phyloP scores from a whole-genome alignment of 1,140 invertebrate species.

The Rhyzopertha dominica region DNA sequence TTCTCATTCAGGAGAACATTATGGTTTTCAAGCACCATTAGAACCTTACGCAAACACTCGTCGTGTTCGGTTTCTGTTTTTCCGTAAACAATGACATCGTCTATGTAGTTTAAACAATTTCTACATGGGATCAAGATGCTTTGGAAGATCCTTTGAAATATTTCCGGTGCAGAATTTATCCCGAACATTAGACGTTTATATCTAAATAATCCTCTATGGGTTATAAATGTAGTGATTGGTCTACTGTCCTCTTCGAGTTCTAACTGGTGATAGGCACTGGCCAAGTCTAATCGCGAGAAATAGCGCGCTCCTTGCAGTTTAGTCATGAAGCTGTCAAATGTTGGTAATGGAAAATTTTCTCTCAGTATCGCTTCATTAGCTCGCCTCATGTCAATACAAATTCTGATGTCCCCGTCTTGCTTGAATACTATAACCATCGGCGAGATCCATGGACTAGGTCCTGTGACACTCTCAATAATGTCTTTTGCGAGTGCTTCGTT shows the following conservation, averaged over 20 bases:
- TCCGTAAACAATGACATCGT: slow-evolving; percentile 20
- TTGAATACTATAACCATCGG: slow-evolving; percentile 30
- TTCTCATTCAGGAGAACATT: slow-evolving; percentile 27
- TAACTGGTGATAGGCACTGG: slow-evolving; percentile 17
- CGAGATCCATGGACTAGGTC: slow-evolving; percentile 31
- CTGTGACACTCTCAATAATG: slow-evolving; percentile 27
- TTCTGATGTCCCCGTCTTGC: slow-evolving; percentile 26
- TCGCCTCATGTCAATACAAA: slow-evolving; percentile 35
- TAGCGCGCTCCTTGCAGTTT: slow-evolving; percentile 19
- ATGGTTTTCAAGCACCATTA: slow-evolving; percentile 16
- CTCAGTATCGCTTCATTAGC: slow-evolving; percentile 32
- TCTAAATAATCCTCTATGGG: slow-evolving; percentile 35
- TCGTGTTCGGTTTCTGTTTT: slow-evolving; percentile 15
- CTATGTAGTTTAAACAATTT: slow-evolving; percentile 19
- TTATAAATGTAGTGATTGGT: slow-evolving; percentile 41
- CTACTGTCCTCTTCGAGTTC: slow-evolving; percentile 23
- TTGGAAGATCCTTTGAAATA: slow-evolving; percentile 18
- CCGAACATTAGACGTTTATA: slow-evolving; percentile 41
- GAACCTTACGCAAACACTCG: slow-evolving; percentile 6
- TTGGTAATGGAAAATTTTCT: slow-evolving; percentile 31
- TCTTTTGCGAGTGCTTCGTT: slow-evolving; percentile 22
- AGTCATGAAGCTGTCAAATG: slow-evolving; percentile 27
- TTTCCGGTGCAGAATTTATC: slow-evolving; percentile 19
- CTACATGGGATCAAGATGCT: slow-evolving; percentile 3
- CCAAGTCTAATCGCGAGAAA: slow-evolving; percentile 12